Evolutionary conservation across 2,888 invertebrate species (phyloP), one percentile per base, ranked within the genome.

Genomic region (Thumatha senex): DNA sequence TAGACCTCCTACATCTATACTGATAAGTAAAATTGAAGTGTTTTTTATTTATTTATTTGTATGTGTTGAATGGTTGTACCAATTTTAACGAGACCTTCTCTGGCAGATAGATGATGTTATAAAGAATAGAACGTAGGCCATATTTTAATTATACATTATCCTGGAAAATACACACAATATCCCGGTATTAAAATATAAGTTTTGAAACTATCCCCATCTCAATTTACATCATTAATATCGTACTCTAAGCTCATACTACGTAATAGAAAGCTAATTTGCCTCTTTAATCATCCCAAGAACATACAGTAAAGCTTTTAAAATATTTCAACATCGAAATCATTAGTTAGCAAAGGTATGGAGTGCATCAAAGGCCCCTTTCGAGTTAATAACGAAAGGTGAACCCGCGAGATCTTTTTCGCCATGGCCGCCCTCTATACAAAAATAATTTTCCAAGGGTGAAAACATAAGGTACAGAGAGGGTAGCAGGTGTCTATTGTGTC

Each of bases 341-440:
- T 86, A 87, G 83, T 78, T 78, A 58, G 71, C 66, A 69, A 80
- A 77, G 81, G 80, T 69, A 65, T 63, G 72, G 74, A 82, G 79
- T 86, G 82, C 80, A 85, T 87, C 84, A 89, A 88, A 87, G 79
- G 82, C 75, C 70, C 61, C 71, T 73, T 77, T 78, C 67, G 67
- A 84, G 86, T 89, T 88, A 87, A 90, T 89, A 89, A 86, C 67
- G 83, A 79, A 87, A 88, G 88, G 85, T 84, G 85, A 85, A 36
- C 45, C 48, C 39, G 30, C 42, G 48, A 43, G 79, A 79, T 75
- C 56, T 84, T 83, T 84, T 83, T 76, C 80, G 73, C 72, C 70
- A 67, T 67, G 70, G 77, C 74, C 79, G 77, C 74, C 79, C 77
- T 80, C 76, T 72, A 76, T 82, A 79, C 73, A 84, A 81, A 85